Percentiles rank a stretch among this genome's conserved stretches.
Conservation (phyloP, 2,888 invertebrate genomes). For the Nemotelus nigrinus region DNA sequence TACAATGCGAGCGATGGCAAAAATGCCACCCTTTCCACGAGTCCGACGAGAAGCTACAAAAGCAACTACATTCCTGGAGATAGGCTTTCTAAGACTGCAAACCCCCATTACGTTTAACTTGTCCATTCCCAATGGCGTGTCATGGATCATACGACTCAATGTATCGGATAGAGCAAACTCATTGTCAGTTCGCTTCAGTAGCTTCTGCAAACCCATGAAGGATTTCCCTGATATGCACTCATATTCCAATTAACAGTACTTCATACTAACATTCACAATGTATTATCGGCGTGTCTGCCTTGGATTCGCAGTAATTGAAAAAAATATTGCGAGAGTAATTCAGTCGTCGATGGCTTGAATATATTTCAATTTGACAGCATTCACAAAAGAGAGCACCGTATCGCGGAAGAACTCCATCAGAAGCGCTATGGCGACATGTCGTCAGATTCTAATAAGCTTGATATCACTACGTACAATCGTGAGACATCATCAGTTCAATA, state of each 20-base stretch:
- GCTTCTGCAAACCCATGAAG: too few species aligned
- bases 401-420: neutral
- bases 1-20: too few species aligned
- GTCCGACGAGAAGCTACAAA: too few species aligned
- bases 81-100: too few species aligned
- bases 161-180: too few species aligned
- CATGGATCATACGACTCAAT: too few species aligned
- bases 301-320: neutral
- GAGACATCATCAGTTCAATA: neutral
- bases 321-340: conserved; percentile 1
- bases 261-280: neutral
- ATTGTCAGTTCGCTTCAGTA: too few species aligned
- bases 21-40: too few species aligned
- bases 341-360: conserved; percentile 3
- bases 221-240: too few species aligned
- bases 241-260: neutral
- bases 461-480: conserved; percentile 3
- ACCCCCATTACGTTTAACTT: too few species aligned
- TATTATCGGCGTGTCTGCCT: neutral
- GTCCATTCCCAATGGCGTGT: too few species aligned
- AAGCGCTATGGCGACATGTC: conserved; percentile 11
- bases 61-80: too few species aligned
- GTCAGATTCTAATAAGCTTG: conserved; percentile 22
- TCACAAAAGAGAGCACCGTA: neutral
- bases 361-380: conserved; percentile 17